A percentile compares a stretch with the other conserved stretches of the same genome.
Conservation (phyloP, 2,797 vertebrate species). For the Ptychobarbus kaznakovi region DNA sequence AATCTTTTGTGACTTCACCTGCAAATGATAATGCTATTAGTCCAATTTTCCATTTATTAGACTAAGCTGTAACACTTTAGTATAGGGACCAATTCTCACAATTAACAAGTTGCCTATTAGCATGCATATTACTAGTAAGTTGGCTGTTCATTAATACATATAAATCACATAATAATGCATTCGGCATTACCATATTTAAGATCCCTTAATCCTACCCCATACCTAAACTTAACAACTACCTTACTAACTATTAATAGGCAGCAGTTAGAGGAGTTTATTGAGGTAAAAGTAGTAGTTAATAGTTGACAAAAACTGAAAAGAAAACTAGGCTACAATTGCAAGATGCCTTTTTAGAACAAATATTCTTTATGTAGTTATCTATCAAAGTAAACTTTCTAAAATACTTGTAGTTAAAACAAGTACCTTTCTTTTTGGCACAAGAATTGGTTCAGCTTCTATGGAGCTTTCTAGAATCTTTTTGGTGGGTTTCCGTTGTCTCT, state of each 20-base stretch:
- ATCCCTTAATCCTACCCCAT: background rate
- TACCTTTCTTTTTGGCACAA: constrained; percentile 90
- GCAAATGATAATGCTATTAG: constrained; percentile 46
- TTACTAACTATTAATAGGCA: background rate
- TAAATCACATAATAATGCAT: background rate
- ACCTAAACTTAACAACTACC: background rate
- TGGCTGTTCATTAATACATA: background rate
- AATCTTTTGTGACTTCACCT: constrained; percentile 77
- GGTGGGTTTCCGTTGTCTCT: constrained; percentile 95
- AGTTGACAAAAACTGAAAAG: background rate
- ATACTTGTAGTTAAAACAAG: constrained; percentile 17
- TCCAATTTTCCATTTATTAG: background rate
- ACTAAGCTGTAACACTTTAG: background rate
- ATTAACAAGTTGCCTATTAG: background rate
- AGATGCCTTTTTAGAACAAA: background rate
- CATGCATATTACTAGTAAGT: background rate
- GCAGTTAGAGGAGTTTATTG: background rate
- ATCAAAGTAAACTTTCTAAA: background rate
- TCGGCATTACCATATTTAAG: background rate
- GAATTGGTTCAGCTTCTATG: constrained; percentile 88
- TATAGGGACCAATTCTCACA: background rate
- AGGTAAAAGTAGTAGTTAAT: background rate
- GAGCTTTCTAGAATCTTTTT: constrained; percentile 95
- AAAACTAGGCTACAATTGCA: background rate
- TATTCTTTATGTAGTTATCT: background rate